Percentiles rank a stretch among this genome's conserved stretches.
Evolutionary conservation across 2,888 invertebrate species (phyloP).

Genomic region (Coleophora flavipennella): DNA sequence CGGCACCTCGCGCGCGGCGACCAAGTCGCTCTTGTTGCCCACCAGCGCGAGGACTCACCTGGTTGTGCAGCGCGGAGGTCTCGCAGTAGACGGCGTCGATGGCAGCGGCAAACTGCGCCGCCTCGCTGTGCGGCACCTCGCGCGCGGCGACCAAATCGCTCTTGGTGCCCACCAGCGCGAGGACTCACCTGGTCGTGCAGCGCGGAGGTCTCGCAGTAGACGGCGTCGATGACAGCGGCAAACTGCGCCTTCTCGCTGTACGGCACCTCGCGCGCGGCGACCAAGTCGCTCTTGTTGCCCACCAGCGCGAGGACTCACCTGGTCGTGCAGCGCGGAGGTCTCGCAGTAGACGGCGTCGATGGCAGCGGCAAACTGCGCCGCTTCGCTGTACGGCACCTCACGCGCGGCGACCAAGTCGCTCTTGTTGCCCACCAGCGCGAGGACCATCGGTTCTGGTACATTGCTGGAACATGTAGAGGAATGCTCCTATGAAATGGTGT

Average conservation of each 20-base stretch:
- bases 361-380: constrained; percentile 80
- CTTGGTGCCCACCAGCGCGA: not conserved
- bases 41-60: constrained; percentile 85
- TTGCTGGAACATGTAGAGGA: constrained; percentile 63
- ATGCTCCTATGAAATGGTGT: too few relatives aligned
- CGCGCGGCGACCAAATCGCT: too few relatives aligned
- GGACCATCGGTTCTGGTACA: constrained; percentile 83
- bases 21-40: too few relatives aligned
- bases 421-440: constrained; percentile 90
- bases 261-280: constrained; percentile 73
- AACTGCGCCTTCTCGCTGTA: constrained; percentile 81
- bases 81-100: too few relatives aligned
- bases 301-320: constrained; percentile 82
- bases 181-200: constrained; percentile 76
- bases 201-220: constrained; percentile 89
- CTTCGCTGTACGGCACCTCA: constrained; percentile 78
- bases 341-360: constrained; percentile 91
- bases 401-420: constrained; percentile 79
- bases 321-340: constrained; percentile 84
- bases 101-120: too few relatives aligned
- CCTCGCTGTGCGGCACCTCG: too few relatives aligned
- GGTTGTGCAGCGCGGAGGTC: too few relatives aligned
- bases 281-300: constrained; percentile 89
- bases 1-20: too few relatives aligned
- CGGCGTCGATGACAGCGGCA: constrained; percentile 85